phyloP scores from a whole-genome alignment of 1,140 invertebrate genomes.

The Cherax destructor region DNA sequence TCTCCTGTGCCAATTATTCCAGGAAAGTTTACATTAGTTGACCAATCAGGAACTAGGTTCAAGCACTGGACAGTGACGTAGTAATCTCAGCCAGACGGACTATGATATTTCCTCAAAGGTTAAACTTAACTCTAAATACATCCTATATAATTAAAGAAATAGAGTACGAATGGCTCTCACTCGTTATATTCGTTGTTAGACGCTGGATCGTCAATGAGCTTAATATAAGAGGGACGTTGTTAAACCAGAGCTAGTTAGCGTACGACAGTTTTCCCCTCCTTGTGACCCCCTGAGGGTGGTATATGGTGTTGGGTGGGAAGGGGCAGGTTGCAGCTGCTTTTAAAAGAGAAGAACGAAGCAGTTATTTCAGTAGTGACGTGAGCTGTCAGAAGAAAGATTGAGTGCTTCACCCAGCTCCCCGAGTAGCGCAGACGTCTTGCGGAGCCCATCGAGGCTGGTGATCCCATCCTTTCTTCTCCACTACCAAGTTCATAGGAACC shows the following conservation, averaged over 20 bases:
- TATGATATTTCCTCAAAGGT: neutral
- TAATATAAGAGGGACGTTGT: neutral
- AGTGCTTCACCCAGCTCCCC: neutral
- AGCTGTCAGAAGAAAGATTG: conserved; percentile 19
- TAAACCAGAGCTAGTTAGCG: neutral
- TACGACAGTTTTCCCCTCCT: conserved; percentile 6
- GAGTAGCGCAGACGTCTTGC: conserved; percentile 23
- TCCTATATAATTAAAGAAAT: neutral
- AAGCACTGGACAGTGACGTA: neutral
- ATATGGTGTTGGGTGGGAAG: neutral
- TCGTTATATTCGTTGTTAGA: neutral
- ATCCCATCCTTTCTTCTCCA: conserved; percentile 10
- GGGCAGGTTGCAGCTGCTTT: conserved; percentile 42
- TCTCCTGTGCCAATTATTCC: neutral
- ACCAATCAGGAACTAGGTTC: neutral
- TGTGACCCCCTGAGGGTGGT: neutral
- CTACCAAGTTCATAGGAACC: neutral
- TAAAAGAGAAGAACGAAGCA: conserved; percentile 13
- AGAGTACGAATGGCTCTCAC: neutral
- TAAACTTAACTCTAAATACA: neutral
- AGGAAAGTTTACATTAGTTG: conserved; percentile 2
- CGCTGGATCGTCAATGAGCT: neutral
- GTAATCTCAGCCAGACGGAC: neutral
- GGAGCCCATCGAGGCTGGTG: conserved; percentile 33
- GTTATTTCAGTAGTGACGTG: conserved; percentile 47